These are phyloP conservation scores for Sylvia borin DNA, from an alignment of 2,797 vertebrate genomes.

Conservation along the genomic window DNA sequence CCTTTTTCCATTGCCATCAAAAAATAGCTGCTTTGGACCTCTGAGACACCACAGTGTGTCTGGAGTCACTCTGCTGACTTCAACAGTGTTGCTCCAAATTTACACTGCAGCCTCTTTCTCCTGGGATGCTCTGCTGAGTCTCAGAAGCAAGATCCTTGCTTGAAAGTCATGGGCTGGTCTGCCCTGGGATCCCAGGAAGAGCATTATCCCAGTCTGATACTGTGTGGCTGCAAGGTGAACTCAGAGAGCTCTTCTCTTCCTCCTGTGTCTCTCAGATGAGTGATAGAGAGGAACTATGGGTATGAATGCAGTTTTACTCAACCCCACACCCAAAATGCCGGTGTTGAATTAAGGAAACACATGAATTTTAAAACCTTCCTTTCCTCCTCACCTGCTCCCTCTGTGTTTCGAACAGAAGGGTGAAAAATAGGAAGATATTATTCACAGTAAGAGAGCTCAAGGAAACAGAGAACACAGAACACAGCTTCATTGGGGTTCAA, in stretches of 20 bases:
- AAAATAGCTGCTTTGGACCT: background rate
- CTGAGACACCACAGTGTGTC: background rate
- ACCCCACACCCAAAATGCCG: conserved; percentile 5
- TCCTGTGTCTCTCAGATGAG: background rate
- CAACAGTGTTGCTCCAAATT: background rate
- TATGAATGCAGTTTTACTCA: conserved; percentile 51
- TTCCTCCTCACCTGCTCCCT: conserved; percentile 49
- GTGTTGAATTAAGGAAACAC: background rate
- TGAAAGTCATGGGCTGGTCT: background rate
- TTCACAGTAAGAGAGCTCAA: conserved; percentile 34
- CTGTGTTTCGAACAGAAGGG: conserved; percentile 41
- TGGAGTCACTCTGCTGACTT: background rate
- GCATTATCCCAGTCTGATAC: background rate
- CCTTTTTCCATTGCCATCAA: background rate
- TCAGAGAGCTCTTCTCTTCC: background rate
- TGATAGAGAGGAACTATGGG: background rate
- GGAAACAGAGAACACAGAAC: background rate
- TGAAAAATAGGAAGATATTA: conserved; percentile 41
- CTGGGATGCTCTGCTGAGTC: background rate
- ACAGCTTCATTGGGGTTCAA: background rate
- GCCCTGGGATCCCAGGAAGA: background rate
- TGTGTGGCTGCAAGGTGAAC: background rate
- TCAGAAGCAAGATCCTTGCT: background rate
- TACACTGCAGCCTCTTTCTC: background rate
- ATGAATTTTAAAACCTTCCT: conserved; percentile 16